Evolutionary conservation across 2,113 vertebrate species (phyloP).

Genomic region (Myocastor coypus): DNA sequence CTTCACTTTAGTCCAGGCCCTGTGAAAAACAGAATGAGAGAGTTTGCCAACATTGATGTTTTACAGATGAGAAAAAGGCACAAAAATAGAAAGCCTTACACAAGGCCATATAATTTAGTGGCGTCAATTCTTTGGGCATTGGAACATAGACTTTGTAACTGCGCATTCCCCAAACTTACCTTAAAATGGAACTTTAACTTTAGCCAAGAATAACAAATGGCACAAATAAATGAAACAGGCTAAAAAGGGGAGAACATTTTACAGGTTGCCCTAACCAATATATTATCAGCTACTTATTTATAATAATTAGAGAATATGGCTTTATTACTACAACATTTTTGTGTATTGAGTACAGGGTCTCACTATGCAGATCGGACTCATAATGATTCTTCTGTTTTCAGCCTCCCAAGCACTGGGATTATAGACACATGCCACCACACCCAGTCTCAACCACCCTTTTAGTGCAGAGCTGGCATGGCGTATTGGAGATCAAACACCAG

Average conservation of each 20-base stretch:
- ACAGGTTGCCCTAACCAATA: neutral
- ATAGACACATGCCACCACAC: no score
- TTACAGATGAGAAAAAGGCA: neutral
- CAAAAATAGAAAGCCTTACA: neutral
- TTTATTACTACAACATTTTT: neutral
- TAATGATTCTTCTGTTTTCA: no score
- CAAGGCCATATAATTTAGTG: neutral
- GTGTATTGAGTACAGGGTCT: no score
- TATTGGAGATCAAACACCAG: no score
- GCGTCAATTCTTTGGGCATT: conserved; percentile 3
- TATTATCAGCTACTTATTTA: neutral
- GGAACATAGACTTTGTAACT: neutral
- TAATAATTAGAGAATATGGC: neutral
- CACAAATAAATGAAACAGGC: neutral
- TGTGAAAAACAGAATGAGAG: conserved; percentile 5
- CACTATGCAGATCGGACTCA: no score
- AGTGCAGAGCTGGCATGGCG: no score
- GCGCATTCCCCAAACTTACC: neutral
- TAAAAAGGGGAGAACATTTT: neutral
- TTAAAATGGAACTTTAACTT: conserved; percentile 21
- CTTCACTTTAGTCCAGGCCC: neutral
- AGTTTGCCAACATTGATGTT: neutral
- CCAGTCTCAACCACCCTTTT: no score
- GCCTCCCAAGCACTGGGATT: no score
- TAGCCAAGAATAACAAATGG: neutral